A percentile compares a stretch with the other conserved stretches of the same genome.
These are phyloP conservation scores for Pemphigus obesinymphae DNA, from an alignment of 1,140 invertebrate genomes.

Conservation along the genomic window DNA sequence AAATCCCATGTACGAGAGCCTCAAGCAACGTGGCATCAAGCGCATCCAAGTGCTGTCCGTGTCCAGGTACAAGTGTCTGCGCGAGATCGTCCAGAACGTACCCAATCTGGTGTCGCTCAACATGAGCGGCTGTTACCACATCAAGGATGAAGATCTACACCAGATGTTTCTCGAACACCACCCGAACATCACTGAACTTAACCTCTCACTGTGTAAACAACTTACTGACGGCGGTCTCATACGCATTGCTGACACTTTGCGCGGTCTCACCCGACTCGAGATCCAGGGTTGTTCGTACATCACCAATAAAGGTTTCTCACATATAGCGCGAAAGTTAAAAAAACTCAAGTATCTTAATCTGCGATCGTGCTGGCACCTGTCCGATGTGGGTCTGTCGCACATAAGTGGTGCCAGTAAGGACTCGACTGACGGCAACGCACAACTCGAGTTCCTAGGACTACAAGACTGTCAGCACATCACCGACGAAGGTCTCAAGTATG, in stretches of 20 bases:
- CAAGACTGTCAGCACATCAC: constrained; percentile 92
- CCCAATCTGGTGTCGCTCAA: constrained; percentile 83
- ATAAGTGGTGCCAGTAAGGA: constrained; percentile 69
- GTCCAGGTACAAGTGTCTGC: constrained; percentile 62
- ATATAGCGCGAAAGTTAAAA: constrained; percentile 79
- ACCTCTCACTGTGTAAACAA: constrained; percentile 90
- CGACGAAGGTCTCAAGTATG: constrained; percentile 81
- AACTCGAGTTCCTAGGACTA: constrained; percentile 76
- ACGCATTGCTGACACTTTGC: constrained; percentile 76
- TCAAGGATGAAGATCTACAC: constrained; percentile 77
- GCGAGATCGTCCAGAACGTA: constrained; percentile 80
- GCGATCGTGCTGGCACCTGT: constrained; percentile 85
- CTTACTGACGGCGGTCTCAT: constrained; percentile 80
- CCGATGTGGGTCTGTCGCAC: constrained; percentile 81
- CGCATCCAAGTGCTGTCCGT: constrained; percentile 85
- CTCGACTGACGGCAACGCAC: constrained; percentile 61
- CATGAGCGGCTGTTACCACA: constrained; percentile 87
- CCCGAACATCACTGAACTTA: constrained; percentile 69
- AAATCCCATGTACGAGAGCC: constrained; percentile 52
- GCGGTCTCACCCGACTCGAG: constrained; percentile 80
- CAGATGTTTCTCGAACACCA: constrained; percentile 73
- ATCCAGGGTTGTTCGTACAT: constrained; percentile 87
- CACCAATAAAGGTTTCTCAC: constrained; percentile 76
- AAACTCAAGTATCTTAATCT: constrained; percentile 79
- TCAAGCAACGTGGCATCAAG: constrained; percentile 80